phyloP scores from a whole-genome alignment of 2,113 vertebrate genomes.

The Elaphurus davidianus region DNA sequence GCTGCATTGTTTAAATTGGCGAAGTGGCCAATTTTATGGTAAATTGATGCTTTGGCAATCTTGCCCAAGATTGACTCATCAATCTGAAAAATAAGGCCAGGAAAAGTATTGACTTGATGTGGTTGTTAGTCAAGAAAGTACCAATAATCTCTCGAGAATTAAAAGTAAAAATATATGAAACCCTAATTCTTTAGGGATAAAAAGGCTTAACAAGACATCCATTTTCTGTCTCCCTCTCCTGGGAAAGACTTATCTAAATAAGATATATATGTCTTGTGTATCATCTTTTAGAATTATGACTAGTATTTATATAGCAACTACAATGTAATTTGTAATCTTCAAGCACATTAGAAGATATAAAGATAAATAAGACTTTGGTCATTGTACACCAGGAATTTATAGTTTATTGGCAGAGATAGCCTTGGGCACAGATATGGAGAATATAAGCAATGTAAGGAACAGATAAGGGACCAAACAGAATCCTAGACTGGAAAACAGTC shows the following conservation, averaged over 20 bases:
- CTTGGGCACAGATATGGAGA: background rate
- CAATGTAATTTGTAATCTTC: background rate
- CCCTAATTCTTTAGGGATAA: background rate
- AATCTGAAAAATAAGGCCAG: background rate
- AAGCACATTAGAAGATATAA: background rate
- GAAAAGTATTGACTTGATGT: background rate
- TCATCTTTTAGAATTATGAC: background rate
- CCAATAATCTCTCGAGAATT: background rate
- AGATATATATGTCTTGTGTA: background rate
- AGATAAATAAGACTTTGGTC: background rate
- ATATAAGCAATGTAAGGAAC: background rate
- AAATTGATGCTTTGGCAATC: constrained; percentile 12
- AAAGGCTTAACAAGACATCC: background rate
- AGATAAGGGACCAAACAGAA: background rate
- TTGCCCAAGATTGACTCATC: constrained; percentile 23
- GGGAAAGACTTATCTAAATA: background rate
- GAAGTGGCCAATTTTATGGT: constrained; percentile 5
- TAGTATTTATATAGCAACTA: background rate
- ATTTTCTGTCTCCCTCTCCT: background rate
- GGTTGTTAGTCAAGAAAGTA: constrained; percentile 16
- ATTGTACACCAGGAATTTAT: background rate
- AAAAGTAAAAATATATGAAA: background rate
- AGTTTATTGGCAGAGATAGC: background rate
- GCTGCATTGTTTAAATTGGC: constrained; percentile 57
- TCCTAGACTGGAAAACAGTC: background rate